Percentiles rank a stretch among this genome's conserved stretches.
These are phyloP conservation scores for Onychostruthus taczanowskii DNA, from an alignment of 2,113 vertebrate species.

Conservation along the genomic window DNA sequence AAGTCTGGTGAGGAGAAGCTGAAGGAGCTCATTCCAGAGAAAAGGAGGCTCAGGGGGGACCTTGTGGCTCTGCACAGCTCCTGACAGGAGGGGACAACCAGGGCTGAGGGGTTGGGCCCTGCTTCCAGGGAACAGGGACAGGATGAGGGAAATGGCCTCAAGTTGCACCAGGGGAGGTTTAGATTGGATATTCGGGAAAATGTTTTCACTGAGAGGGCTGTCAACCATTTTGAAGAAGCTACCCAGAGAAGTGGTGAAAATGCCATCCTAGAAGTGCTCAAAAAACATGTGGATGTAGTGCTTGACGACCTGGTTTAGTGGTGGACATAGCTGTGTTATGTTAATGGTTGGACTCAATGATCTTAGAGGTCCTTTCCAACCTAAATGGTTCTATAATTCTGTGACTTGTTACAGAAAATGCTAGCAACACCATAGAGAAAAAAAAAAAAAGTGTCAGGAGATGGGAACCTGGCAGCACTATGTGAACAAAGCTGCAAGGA, in stretches of 20 bases:
- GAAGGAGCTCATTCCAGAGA: background rate
- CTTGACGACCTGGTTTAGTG: background rate
- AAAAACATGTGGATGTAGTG: background rate
- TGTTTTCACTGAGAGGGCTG: background rate
- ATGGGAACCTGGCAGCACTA: background rate
- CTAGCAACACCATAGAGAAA: background rate
- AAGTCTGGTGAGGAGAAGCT: background rate
- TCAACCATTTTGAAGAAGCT: background rate
- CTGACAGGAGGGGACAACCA: rapidly evolving
- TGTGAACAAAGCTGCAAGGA: background rate
- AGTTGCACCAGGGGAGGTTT: background rate
- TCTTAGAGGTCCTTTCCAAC: background rate
- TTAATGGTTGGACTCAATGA: background rate
- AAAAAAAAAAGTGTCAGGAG: background rate
- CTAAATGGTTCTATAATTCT: background rate
- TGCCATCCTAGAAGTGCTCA: background rate
- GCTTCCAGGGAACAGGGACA: background rate
- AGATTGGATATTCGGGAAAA: background rate
- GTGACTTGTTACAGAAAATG: background rate
- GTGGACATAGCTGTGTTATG: no score
- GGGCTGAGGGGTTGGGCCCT: rapidly evolving
- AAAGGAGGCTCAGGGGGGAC: background rate
- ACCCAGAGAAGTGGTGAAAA: background rate
- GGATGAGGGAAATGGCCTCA: background rate
- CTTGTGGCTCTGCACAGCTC: background rate